Conservation (phyloP, 2,888 invertebrate genomes). For the Stratiomys singularior region DNA sequence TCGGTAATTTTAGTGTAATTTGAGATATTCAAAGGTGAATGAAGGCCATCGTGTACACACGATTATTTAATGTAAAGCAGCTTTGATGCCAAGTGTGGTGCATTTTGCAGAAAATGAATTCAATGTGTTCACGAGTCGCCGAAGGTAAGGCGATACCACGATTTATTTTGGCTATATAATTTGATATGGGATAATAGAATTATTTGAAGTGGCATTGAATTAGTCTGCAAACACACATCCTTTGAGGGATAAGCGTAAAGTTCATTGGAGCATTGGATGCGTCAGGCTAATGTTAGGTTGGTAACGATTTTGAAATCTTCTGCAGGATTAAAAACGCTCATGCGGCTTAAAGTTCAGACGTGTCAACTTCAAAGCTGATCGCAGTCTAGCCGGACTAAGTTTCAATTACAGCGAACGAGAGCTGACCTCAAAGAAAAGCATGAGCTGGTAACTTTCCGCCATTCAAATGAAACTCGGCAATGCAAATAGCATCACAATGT, state of each 20-base stretch:
- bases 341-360: no score
- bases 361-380: no score
- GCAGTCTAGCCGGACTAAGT: no score
- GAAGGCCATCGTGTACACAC: neutral
- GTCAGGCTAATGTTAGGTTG: no score
- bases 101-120: slow-evolving; percentile 1
- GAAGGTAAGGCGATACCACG: neutral
- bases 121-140: neutral
- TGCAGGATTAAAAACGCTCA: no score
- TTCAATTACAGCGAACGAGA: no score
- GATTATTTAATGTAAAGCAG: neutral
- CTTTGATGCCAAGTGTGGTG: neutral
- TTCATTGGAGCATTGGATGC: no score
- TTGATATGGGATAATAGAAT: neutral
- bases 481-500: no score
- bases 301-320: no score
- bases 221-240: neutral
- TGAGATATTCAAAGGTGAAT: slow-evolving; percentile 12
- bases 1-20: slow-evolving; percentile 39
- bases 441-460: no score
- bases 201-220: slow-evolving; percentile 19
- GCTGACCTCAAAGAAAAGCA: no score
- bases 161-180: neutral
- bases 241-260: slow-evolving; percentile 17
- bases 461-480: no score